Conservation (phyloP, 2,113 vertebrate species). For the Chiloscyllium plagiosum region DNA sequence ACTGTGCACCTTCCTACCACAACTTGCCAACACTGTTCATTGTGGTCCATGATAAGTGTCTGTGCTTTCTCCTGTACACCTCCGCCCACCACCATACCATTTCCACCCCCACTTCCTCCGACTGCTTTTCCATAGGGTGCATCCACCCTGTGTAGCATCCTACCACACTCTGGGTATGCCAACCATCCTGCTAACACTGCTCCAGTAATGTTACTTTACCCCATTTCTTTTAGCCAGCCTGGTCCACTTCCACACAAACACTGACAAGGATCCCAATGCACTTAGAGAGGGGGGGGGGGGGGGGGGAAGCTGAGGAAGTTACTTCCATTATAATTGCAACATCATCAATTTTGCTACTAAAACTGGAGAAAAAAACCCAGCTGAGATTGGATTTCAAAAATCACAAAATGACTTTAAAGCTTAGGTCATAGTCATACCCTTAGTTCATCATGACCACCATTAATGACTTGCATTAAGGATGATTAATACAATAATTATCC, state of each 20-base stretch:
- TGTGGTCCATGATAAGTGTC: neutral
- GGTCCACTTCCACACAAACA: neutral
- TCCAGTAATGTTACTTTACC: neutral
- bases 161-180: neutral
- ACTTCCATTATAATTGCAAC: neutral
- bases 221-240: neutral
- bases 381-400: neutral
- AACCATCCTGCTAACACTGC: neutral
- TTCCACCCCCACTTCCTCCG: neutral
- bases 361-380: neutral
- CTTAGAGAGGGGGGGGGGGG: no score
- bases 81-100: no score
- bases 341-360: no score
- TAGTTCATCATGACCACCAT: neutral
- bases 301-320: neutral
- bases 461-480: neutral
- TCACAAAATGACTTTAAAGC: neutral
- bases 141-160: no score
- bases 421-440: neutral
- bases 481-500: conserved; percentile 9
- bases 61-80: neutral
- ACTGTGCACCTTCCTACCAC: neutral
- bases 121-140: neutral
- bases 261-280: neutral
- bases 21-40: neutral